Base-by-base conservation (phyloP, 2,888 invertebrate species). In the Patella pellucida region DNA sequence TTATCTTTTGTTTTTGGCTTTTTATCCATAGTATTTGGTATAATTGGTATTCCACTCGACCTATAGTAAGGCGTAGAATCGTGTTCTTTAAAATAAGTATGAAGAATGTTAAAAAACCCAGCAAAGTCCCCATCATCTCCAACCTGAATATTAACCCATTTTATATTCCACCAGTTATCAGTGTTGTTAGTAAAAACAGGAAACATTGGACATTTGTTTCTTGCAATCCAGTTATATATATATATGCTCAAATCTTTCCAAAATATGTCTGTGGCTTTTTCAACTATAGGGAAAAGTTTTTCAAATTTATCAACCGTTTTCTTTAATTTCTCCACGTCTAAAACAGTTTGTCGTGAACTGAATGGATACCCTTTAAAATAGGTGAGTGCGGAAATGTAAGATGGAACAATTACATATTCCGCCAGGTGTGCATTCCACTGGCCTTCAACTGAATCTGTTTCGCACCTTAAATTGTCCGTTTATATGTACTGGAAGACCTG, bases 391-490 rank as follows among this genome's bases (percentile, higher is more conserved):
- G n/a, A 62, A 5, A 71, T 16, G 70, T 75, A 75, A 16, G 74
- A 68, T 19, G 74, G 74, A 9, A 71, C 74, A 11, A 75, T 67
- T 16, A 75, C 52, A n/a, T 70, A 23, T 4, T 11, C 4, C 9
- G 50, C 70, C n/a, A 75, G 52, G 41, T 14, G 23, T 2, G 12
- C 52, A 52, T 75, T 75, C 74, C 74, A 75, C 23, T 56, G 51
- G 15, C 62, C 56, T 31, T 51, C 19, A 12, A 23, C 70, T 23
- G 70, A 62, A n/a, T 27, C 27, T 14, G 16, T 50, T 5, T 27
- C 23, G 12, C n/a, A 31, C 68, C 74, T 62, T 23, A 75, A 23
- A 75, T 15, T 71, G 50, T 14, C 74, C 74, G n/a, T 75, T 75
- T 7, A 75, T 67, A 67, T 75, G 68, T 19, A 68, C 67, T 4